phyloP scores from a whole-genome alignment of 1,140 invertebrate genomes.

The Ooceraea biroi region DNA sequence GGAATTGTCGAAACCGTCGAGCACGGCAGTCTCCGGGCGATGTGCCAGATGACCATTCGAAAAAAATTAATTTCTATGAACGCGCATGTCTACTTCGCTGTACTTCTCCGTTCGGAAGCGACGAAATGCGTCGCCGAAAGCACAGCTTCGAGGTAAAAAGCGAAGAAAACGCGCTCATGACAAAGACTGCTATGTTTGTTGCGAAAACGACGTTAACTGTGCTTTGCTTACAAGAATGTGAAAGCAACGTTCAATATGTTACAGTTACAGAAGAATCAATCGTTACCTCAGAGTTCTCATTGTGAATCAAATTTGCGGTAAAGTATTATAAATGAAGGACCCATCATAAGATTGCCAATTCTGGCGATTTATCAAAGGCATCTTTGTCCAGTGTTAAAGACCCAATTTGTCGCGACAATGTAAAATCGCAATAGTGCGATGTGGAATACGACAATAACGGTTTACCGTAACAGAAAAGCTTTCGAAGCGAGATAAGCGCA shows the following conservation, averaged over 20 bases:
- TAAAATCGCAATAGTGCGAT: background rate
- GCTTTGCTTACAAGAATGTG: background rate
- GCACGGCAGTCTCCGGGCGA: conserved; percentile 52
- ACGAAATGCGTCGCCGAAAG: conserved; percentile 47
- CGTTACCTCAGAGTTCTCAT: background rate
- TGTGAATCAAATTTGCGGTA: background rate
- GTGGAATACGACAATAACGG: conserved; percentile 23
- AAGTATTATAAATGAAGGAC: too few species aligned
- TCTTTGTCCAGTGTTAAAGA: background rate
- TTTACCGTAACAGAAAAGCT: conserved; percentile 14
- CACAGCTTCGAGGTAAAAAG: conserved; percentile 39
- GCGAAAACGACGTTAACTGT: conserved; percentile 8
- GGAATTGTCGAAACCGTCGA: conserved; percentile 63
- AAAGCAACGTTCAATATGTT: background rate
- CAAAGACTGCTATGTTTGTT: conserved; percentile 20
- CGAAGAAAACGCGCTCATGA: background rate
- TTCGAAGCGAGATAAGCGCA: conserved; percentile 34
- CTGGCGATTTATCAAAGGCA: too few species aligned
- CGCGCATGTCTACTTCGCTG: conserved; percentile 43
- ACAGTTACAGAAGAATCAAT: background rate
- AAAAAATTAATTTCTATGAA: conserved; percentile 59
- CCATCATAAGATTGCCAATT: background rate
- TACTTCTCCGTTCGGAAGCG: conserved; percentile 49
- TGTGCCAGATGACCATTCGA: conserved; percentile 49
- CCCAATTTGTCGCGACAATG: background rate